Percentiles rank a stretch among this genome's conserved stretches.
Evolutionary conservation across 2,113 vertebrate genomes (phyloP).

Genomic region (Madoqua kirkii): DNA sequence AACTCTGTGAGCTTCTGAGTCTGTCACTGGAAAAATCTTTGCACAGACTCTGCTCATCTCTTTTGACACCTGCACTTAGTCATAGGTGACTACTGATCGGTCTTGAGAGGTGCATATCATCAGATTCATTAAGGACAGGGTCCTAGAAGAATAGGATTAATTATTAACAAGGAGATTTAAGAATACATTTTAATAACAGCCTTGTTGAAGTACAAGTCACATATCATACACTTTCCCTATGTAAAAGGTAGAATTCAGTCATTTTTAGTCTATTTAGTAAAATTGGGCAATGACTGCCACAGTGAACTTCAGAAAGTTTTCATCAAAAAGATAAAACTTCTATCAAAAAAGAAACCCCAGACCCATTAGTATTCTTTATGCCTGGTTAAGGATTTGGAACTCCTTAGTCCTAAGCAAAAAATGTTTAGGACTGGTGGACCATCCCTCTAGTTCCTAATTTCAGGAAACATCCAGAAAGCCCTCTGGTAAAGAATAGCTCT

Average conservation of each 20-base stretch:
- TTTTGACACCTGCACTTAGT: background rate
- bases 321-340: background rate
- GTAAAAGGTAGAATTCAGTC: background rate
- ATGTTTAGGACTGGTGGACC: background rate
- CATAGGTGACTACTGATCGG: background rate
- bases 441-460: background rate
- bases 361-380: no score
- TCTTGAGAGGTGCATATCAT: no score
- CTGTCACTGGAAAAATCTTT: background rate
- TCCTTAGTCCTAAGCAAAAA: background rate
- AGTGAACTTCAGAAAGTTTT: background rate
- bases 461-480: background rate
- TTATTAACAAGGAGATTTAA: background rate
- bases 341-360: background rate
- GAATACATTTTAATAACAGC: background rate
- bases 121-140: background rate
- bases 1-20: background rate
- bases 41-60: background rate
- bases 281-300: background rate
- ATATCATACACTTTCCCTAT: background rate
- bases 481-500: background rate
- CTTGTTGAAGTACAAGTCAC: background rate
- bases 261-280: background rate
- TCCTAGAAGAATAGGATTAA: background rate
- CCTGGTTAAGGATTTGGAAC: background rate